Evolutionary conservation across 1,140 invertebrate species (phyloP).

Genomic region (Heliconius eleuchia): DNA sequence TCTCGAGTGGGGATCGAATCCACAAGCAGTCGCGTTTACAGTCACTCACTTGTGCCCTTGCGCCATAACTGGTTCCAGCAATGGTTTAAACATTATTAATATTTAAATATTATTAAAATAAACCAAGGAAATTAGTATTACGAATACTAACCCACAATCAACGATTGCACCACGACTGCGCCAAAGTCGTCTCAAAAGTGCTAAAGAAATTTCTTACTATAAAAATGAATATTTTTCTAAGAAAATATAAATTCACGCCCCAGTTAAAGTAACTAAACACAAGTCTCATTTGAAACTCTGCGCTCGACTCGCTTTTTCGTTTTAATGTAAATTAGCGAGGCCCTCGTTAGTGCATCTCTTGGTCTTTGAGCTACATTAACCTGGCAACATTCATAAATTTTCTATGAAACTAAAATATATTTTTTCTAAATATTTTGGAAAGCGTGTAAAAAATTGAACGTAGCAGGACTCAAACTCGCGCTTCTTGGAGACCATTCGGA

Average conservation of each 20-base stretch:
- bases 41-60: too few species aligned
- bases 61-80: too few species aligned
- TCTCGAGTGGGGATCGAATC: too few species aligned
- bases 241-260: background rate
- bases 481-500: too few species aligned
- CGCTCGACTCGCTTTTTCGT: slow-evolving; percentile 4
- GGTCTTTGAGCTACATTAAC: slow-evolving; percentile 2
- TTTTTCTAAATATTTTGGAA: too few species aligned
- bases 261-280: background rate
- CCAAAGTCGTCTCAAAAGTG: background rate
- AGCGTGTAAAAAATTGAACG: too few species aligned
- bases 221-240: background rate
- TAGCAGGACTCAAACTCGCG: too few species aligned
- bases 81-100: too few species aligned
- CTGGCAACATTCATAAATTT: slow-evolving; percentile 6
- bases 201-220: background rate
- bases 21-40: too few species aligned
- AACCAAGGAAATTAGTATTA: too few species aligned
- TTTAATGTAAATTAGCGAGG: slow-evolving; percentile 4
- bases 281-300: background rate
- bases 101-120: too few species aligned
- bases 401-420: background rate
- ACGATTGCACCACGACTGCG: background rate
- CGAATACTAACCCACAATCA: too few species aligned
- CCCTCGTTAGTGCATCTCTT: slow-evolving; percentile 4